Evolutionary conservation across 2,888 invertebrate species (phyloP).

Genomic region (Lepas anatifera): DNA sequence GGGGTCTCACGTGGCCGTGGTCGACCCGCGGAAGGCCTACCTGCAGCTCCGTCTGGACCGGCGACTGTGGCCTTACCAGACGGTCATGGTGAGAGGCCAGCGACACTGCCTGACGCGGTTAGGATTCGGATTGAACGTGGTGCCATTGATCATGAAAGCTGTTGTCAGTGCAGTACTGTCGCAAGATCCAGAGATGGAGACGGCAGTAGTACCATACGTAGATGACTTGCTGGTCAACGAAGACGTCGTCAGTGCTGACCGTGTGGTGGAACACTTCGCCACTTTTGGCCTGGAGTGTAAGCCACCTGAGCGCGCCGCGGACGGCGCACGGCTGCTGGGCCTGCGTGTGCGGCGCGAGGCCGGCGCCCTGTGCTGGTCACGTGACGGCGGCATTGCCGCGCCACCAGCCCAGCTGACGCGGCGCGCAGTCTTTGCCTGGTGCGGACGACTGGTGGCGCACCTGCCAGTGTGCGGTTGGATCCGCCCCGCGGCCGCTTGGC

Average conservation of each 20-base stretch:
- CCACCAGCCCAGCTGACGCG: slow-evolving; percentile 10
- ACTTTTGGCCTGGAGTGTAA: too few relatives aligned
- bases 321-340: slow-evolving; percentile 9
- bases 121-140: slow-evolving; percentile 14
- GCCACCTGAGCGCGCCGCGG: slow-evolving; percentile 1
- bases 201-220: slow-evolving; percentile 13
- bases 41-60: too few relatives aligned
- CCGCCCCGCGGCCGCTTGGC: not conserved
- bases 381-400: not conserved
- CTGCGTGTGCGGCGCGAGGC: not conserved
- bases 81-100: not conserved
- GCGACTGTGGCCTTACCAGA: slow-evolving; percentile 16
- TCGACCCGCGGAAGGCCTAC: slow-evolving; percentile 9
- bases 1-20: not conserved
- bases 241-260: slow-evolving; percentile 4
- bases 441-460: slow-evolving; percentile 1
- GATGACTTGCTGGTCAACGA: slow-evolving; percentile 18
- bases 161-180: not conserved
- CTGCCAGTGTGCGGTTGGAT: slow-evolving; percentile 13
- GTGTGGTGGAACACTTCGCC: not conserved
- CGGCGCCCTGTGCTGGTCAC: not conserved
- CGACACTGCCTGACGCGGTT: slow-evolving; percentile 16
- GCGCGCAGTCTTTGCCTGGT: slow-evolving; percentile 10
- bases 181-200: not conserved
- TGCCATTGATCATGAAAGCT: slow-evolving; percentile 12